These are phyloP conservation scores for Semnopithecus entellus DNA, from an alignment of 2,113 vertebrate genomes.

Conservation along the genomic window DNA sequence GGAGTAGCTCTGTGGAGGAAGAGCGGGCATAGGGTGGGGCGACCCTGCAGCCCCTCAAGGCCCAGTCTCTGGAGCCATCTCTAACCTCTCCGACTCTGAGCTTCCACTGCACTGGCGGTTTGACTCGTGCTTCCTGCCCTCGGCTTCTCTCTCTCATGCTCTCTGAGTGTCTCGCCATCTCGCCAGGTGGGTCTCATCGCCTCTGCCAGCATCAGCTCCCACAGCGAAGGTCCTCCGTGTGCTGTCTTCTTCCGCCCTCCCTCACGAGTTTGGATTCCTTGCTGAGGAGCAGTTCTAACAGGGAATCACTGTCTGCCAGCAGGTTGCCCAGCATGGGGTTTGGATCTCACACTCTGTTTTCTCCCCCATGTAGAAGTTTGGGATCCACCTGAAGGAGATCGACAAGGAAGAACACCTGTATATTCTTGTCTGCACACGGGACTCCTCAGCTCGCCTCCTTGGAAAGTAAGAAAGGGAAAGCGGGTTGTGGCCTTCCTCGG, in stretches of 20 bases:
- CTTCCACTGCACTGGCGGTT: not conserved
- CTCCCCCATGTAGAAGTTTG: conserved; percentile 87
- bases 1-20: not conserved
- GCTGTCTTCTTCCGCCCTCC: not conserved
- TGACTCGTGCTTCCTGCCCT: not conserved
- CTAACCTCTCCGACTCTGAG: not conserved
- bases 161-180: not conserved
- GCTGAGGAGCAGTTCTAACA: not conserved
- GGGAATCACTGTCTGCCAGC: not conserved
- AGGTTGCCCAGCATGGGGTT: not conserved
- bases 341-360: not conserved
- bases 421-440: conserved; percentile 90
- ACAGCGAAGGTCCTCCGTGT: not conserved
- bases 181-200: not conserved
- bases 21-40: not conserved
- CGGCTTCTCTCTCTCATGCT: not conserved
- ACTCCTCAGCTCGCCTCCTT: conserved; percentile 59
- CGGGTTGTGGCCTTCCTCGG: not conserved
- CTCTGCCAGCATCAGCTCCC: not conserved
- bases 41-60: not conserved
- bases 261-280: not conserved
- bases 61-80: not conserved
- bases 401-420: conserved; percentile 91
- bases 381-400: conserved; percentile 91
- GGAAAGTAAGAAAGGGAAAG: conserved; percentile 52